These are phyloP conservation scores for Tangara arthus DNA, from an alignment of 2,797 vertebrate genomes.

Conservation along the genomic window DNA sequence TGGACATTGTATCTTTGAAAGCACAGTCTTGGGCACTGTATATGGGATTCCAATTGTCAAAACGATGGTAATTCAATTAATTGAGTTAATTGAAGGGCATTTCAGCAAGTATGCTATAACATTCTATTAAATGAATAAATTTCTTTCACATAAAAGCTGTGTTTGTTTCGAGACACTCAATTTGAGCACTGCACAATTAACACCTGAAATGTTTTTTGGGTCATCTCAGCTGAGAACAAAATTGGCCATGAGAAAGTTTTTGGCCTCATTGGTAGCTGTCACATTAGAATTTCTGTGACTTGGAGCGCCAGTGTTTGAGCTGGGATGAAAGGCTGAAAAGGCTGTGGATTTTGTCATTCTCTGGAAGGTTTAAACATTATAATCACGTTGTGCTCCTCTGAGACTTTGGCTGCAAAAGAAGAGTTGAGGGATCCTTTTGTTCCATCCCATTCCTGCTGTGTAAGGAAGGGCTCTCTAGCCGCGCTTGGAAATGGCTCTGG, in stretches of 20 bases:
- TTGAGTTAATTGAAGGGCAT: not conserved
- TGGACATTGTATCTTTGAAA: not conserved
- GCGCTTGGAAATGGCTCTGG: not conserved
- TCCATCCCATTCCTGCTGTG: not conserved
- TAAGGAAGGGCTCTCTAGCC: not conserved
- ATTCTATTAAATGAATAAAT: not conserved
- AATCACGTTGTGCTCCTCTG: not conserved
- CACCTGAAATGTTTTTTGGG: not conserved
- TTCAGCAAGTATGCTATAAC: not conserved
- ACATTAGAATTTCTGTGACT: not conserved
- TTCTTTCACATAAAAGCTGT: not conserved
- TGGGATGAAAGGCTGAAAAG: not conserved
- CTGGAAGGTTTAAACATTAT: not conserved
- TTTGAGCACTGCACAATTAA: not conserved
- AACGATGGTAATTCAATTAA: not conserved
- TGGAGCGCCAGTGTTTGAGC: not conserved
- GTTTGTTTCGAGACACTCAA: not conserved
- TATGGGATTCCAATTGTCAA: not conserved
- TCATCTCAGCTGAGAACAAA: not conserved
- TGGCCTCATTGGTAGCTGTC: not conserved
- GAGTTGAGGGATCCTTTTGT: not conserved
- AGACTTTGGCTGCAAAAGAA: not conserved
- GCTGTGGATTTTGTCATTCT: not conserved
- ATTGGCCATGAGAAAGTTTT: not conserved
- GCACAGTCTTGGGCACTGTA: not conserved